These are phyloP conservation scores for Salvator merianae DNA, from an alignment of 2,113 vertebrate genomes.

Conservation along the genomic window DNA sequence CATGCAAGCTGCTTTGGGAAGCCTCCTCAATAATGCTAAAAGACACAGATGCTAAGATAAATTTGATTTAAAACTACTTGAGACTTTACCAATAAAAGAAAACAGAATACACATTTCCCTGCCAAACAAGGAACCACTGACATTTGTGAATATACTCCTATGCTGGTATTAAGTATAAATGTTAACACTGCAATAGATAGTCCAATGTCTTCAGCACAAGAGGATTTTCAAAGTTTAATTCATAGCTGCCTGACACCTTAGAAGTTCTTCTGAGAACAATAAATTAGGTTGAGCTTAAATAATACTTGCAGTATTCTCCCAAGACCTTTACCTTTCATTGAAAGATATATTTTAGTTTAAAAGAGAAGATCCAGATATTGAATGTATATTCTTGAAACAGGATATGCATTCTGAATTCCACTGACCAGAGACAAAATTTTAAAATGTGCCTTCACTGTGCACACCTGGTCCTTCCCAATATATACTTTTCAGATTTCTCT, in stretches of 20 bases:
- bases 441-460: not conserved
- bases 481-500: not conserved
- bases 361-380: not conserved
- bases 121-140: not conserved
- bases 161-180: not conserved
- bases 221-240: not conserved
- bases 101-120: not conserved
- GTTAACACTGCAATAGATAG: not conserved
- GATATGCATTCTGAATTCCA: not conserved
- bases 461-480: not conserved
- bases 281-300: not conserved
- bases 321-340: not conserved
- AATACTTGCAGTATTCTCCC: not conserved
- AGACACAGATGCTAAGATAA: not conserved
- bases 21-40: too few relatives aligned
- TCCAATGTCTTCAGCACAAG: not conserved
- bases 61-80: not conserved
- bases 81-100: not conserved
- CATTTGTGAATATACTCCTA: not conserved
- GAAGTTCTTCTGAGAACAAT: not conserved
- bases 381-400: not conserved
- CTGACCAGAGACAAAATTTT: not conserved
- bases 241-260: not conserved
- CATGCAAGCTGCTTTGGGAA: too few relatives aligned
- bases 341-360: not conserved